phyloP scores from a whole-genome alignment of 2,113 vertebrate genomes.

The Apus apus region DNA sequence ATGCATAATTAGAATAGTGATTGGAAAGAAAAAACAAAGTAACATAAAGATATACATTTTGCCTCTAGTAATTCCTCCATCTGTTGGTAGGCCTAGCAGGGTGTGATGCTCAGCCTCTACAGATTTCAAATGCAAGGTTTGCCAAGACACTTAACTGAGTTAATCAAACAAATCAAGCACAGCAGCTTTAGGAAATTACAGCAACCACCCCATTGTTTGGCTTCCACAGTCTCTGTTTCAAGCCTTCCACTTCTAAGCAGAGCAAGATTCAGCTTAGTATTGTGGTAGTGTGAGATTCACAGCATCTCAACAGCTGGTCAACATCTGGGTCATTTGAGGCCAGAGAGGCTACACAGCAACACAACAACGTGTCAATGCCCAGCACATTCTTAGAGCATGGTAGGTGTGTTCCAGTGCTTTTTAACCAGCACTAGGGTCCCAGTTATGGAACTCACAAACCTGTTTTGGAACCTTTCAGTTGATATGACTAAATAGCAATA shows the following conservation, averaged over 20 bases:
- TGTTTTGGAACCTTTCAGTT: neutral
- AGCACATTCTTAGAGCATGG: neutral
- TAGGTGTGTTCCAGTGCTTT: neutral
- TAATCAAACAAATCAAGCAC: slow-evolving; percentile 37
- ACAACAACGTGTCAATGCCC: neutral
- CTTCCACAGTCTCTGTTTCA: neutral
- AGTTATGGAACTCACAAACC: neutral
- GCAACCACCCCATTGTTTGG: neutral
- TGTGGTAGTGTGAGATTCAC: neutral
- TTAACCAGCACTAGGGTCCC: neutral
- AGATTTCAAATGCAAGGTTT: slow-evolving; percentile 35
- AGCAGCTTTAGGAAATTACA: slow-evolving; percentile 34
- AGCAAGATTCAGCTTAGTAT: neutral
- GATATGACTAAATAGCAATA: neutral
- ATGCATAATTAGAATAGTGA: neutral
- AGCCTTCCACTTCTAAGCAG: neutral
- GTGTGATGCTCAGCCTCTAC: slow-evolving; percentile 36
- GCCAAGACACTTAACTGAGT: slow-evolving; percentile 39
- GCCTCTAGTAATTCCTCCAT: slow-evolving; percentile 42
- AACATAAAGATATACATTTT: slow-evolving; percentile 33
- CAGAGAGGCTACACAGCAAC: neutral
- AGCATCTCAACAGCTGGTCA: neutral
- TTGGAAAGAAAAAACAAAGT: neutral
- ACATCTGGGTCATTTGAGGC: neutral
- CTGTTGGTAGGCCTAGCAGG: slow-evolving; percentile 49